Evolutionary conservation across 2,797 vertebrate species (phyloP), one percentile per base, ranked within the genome.

Genomic region (Danio jaintianensis): DNA sequence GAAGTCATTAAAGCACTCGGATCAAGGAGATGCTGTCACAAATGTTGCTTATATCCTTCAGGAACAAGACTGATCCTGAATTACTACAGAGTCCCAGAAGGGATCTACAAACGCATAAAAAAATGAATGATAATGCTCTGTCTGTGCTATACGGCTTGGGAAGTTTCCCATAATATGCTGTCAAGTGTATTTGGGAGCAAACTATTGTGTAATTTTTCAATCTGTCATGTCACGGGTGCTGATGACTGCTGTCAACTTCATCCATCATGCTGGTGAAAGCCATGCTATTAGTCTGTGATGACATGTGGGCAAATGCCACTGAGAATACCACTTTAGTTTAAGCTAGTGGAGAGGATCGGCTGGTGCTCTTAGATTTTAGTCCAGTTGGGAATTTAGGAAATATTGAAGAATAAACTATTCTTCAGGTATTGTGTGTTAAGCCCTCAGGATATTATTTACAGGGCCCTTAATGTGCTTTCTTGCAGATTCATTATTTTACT

Each of bases 1-100:
- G 40, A 3, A 67, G 67, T 74, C 68, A 58, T 78, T 70, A 40
- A 58, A 71, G n/a, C 15, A 1, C 3, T 16, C n/a, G 71, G 74
- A 81, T 81, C 82, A 38, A 62, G 67, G 58, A 64, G 56, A 78
- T 76, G 20, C 72, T 52, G 66, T 76, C 58, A 67, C 61, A 73
- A 69, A 50, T 45, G 36, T 78, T 56, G 29, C 69, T 75, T 76
- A 74, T 80, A 29, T 29, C 74, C 69, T 64, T 73, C 40, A 74
- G 56, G 75, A 77, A 59, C 53, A 75, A 45, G 40, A 40, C 82
- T 56, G 75, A 82, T 82, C 61, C 82, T 47, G 67, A 85, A 82
- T 85, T 82, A 69, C 80, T 78, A 78, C 75, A 70, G 64, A 40
- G 61, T 82, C 67, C 78, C 82, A 53, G 56, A 40, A 5, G 82